phyloP scores from a whole-genome alignment of 1,140 invertebrate genomes.

The Nasonia vitripennis region DNA sequence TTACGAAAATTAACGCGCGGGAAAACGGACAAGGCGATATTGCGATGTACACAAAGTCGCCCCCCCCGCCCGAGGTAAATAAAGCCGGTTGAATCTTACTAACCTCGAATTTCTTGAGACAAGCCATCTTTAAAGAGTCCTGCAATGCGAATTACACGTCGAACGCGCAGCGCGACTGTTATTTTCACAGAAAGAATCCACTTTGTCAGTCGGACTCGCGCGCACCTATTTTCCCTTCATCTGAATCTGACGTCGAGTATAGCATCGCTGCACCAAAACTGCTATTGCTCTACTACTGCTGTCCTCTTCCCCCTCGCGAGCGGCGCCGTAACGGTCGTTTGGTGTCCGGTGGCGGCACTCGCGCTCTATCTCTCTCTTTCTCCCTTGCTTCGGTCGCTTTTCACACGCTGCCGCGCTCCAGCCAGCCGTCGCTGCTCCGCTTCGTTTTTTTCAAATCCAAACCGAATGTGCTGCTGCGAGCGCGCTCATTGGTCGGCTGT shows the following conservation, averaged over 20 bases:
- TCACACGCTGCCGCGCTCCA: too few species aligned
- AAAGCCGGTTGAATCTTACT: neutral
- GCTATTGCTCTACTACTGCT: too few species aligned
- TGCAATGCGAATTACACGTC: neutral
- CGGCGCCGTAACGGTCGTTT: neutral
- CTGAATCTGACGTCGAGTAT: neutral
- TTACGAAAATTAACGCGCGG: neutral
- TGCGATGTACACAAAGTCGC: neutral
- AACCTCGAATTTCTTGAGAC: constrained; percentile 49
- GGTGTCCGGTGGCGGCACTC: neutral
- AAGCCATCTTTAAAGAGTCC: constrained; percentile 38
- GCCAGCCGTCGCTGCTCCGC: too few species aligned
- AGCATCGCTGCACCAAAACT: neutral
- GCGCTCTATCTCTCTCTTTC: neutral
- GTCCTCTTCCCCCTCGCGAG: neutral
- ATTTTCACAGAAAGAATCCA: neutral
- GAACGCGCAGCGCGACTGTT: neutral
- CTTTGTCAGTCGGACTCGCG: neutral
- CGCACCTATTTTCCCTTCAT: neutral
- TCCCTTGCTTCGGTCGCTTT: too few species aligned
- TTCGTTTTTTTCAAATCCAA: too few species aligned
- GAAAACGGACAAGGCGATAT: constrained; percentile 29
- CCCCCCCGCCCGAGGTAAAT: neutral
- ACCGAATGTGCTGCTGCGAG: too few species aligned
- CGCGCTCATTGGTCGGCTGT: too few species aligned